Base-by-base conservation (phyloP, 2,888 invertebrate genomes). In the Brassicogethes aeneus region DNA sequence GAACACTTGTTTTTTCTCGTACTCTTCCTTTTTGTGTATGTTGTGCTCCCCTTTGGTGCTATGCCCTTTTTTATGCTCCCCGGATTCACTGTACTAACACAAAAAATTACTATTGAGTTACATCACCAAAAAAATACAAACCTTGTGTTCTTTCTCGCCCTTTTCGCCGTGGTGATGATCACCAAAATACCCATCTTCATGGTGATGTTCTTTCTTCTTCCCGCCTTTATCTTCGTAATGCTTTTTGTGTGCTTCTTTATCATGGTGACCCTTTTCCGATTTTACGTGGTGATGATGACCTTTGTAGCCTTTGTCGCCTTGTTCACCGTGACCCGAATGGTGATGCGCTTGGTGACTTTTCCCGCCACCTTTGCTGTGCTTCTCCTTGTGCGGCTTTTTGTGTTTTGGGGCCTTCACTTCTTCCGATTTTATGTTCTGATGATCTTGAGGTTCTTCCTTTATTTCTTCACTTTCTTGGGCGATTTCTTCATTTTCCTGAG, bases 1-100 rank as follows among this genome's bases (percentile, higher is more conserved):
- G 69, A 84, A 85, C 57, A 83, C 83, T 17, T 81, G 78, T 44
- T 80, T 81, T 60, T 84, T 83, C 56, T 82, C 79, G 57, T 77
- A 85, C 55, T 83, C 84, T 50, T 85, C 83, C 55, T 82, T 83
- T 56, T 84, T 83, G 60, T 81, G 81, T 34, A 84, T 73, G 55
- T 79, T 81, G 57, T 85, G 84, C 54, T 79, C 79, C 2, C 85
- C 84, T 60, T 84, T 81, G 0, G 83, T 83, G 60, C 76, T 81
- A 63, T 84, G 82, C 0, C 84, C 84, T 61, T 83, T 83, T 3
- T 78, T 75, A 51, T 83, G 82, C 47, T 80, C 76, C 0, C 81
- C 82, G 0, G 77, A 52, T 55, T 65, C 65, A 2, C 52, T 42
- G 36, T 57, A 65, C 64, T 65, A 44, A 32, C 7, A 34, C 2